Conservation (phyloP, 2,797 vertebrate species). For the Hydrophis major region DNA sequence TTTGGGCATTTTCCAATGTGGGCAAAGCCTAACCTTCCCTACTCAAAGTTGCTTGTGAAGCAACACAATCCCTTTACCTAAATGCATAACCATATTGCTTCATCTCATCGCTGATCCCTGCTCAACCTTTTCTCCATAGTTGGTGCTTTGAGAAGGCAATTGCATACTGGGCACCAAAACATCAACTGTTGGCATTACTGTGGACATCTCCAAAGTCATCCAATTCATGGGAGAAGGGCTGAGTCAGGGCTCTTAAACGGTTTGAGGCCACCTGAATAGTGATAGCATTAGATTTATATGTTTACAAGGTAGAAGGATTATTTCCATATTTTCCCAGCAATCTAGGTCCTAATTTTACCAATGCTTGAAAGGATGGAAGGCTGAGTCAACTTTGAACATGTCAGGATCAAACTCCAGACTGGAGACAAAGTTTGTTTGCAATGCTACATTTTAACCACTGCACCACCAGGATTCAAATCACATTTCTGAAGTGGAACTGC, state of each 20-base stretch:
- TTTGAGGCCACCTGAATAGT: neutral
- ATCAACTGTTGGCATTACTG: neutral
- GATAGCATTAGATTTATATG: neutral
- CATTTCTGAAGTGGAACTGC: neutral
- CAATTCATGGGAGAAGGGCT: neutral
- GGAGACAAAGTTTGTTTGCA: neutral
- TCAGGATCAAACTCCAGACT: neutral
- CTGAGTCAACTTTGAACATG: neutral
- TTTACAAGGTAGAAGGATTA: neutral
- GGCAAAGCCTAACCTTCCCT: neutral
- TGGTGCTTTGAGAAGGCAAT: neutral
- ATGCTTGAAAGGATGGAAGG: neutral
- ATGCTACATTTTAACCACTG: neutral
- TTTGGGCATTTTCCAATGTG: neutral
- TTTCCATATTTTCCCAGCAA: neutral
- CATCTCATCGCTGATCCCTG: neutral
- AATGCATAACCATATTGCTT: neutral
- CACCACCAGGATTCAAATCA: neutral
- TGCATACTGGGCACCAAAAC: neutral
- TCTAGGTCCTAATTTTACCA: neutral
- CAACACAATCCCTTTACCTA: neutral
- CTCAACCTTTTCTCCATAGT: neutral
- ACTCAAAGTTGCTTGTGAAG: neutral
- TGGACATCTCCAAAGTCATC: neutral
- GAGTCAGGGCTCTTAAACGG: neutral